Evolutionary conservation across 2,797 vertebrate species (phyloP), one percentile per base, ranked within the genome.

Genomic region (Odontamblyopus rebecca): DNA sequence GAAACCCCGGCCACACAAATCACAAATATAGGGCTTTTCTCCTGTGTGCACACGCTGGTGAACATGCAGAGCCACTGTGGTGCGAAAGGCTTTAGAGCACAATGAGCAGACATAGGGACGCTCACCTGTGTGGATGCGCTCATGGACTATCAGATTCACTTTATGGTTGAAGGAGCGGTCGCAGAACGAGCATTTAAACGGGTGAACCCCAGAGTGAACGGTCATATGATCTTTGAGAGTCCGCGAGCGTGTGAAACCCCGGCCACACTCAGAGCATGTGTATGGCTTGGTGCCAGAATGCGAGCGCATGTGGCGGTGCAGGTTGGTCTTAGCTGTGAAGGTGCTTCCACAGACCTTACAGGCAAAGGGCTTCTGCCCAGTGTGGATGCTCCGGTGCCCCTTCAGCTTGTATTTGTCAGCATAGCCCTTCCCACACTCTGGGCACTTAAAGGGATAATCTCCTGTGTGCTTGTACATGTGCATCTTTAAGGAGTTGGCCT

Each of bases 1-100:
- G 88, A 95, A 94, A 2, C 87, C 89, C 77, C 93, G 93, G 2
- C 92, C 92, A 13, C 93, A 95, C 64, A 91, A 78, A 1, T 57
- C 63, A 75, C 94, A 95, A 44, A 68, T 66, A 78, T 92, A 95
- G 0, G 94, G 94, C 8, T 93, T 92, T 82, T 95, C 94, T 1
- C 93, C 94, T 0, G 93, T 95, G 89, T 95, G 94, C 26, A 91
- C 87, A 7, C 93, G 81, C 11, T 79, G 82, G 77, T 94, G 94
- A 76, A 94, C 93, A 78, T 94, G 94, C 12, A 94, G 88, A 79
- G 94, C 93, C 7, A 92, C 91, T 0, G 91, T 73, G 79, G 93
- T 92, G 0, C 91, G 88, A 83, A 94, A 95, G 9, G 75, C 89
- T 76, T 94, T 94, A 0, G 88, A 87, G 16, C 94, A 94, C 15